These are phyloP conservation scores for Drosophila siamana DNA, from an alignment of 2,888 invertebrate genomes.

Conservation along the genomic window DNA sequence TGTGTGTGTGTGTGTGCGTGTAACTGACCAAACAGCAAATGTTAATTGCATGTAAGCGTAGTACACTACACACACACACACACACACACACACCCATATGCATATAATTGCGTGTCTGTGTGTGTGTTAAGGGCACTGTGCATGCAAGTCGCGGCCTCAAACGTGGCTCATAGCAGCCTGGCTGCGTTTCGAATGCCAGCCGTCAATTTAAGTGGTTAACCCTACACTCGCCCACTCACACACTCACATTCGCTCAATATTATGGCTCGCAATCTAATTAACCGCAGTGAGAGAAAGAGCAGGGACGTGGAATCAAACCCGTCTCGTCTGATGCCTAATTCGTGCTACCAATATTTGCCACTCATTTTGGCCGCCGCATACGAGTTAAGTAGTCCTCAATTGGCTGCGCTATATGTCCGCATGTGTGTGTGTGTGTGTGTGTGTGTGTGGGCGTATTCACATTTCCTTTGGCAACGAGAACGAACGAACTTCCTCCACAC, in stretches of 20 bases:
- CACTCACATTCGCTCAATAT: constrained; percentile 57
- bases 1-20: constrained; percentile 15
- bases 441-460: background rate
- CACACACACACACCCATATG: background rate
- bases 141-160: constrained; percentile 51
- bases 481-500: background rate
- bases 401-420: constrained; percentile 20
- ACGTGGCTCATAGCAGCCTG: constrained; percentile 20
- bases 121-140: constrained; percentile 32
- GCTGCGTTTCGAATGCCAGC: constrained; percentile 7
- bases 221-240: constrained; percentile 16
- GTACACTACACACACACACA: background rate
- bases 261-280: constrained; percentile 76
- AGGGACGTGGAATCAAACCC: constrained; percentile 1
- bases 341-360: constrained; percentile 52
- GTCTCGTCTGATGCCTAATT: constrained; percentile 19
- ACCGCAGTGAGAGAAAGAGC: constrained; percentile 44
- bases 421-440: constrained; percentile 28
- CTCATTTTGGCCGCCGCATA: constrained; percentile 38
- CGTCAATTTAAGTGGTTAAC: constrained; percentile 18
- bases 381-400: constrained; percentile 39
- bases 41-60: constrained; percentile 71
- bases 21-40: constrained; percentile 61
- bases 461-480: background rate
- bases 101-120: constrained; percentile 7